phyloP scores from a whole-genome alignment of 2,797 vertebrate genomes.

The Sciaenops ocellatus region DNA sequence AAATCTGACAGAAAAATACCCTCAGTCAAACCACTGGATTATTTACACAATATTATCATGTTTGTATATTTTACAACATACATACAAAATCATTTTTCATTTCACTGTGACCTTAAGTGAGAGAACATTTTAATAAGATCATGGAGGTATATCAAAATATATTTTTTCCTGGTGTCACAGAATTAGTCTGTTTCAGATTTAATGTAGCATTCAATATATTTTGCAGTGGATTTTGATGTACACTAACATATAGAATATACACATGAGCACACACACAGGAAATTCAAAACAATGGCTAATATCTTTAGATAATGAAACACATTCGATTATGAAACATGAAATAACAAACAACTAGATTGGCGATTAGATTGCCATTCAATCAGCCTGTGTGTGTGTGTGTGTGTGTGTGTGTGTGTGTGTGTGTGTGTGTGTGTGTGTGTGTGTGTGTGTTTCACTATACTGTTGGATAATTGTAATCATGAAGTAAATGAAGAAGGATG shows the following conservation, averaged over 20 bases:
- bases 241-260: conserved; percentile 18
- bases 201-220: conserved; percentile 31
- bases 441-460: background rate
- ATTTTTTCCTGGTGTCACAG: conserved; percentile 27
- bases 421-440: background rate
- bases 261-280: conserved; percentile 35
- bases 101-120: conserved; percentile 2
- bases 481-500: background rate
- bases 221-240: conserved; percentile 17
- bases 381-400: background rate
- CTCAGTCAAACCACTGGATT: no score
- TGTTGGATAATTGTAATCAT: conserved; percentile 10
- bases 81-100: conserved; percentile 12
- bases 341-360: conserved; percentile 1
- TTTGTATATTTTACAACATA: no score
- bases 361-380: conserved; percentile 21
- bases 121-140: conserved; percentile 6
- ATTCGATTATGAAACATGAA: no score
- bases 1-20: no score
- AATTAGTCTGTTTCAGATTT: conserved; percentile 2
- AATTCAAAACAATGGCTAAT: conserved; percentile 17
- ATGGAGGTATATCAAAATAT: background rate
- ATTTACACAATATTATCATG: no score
- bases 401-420: conserved; percentile 3
- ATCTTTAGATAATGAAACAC: conserved; percentile 35